Evolutionary conservation across 2,888 invertebrate species (phyloP).

Genomic region (Minunthozetes semirufus): DNA sequence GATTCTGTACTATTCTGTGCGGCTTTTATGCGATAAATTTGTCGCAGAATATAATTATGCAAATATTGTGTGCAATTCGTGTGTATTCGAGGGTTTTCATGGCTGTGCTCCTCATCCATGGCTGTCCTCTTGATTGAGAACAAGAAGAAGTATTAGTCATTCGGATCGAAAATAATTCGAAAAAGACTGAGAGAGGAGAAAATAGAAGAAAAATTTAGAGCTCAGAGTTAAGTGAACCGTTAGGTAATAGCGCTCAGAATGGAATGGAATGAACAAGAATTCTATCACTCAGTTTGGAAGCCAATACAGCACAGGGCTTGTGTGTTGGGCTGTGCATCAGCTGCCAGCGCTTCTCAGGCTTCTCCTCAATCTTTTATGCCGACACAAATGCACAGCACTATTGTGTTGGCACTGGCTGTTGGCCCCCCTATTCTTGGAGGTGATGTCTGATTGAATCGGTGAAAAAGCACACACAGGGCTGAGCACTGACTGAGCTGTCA

Average conservation of each 20-base stretch:
- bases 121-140: not conserved
- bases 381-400: not conserved
- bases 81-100: too few relatives aligned
- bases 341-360: not conserved
- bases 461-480: too few relatives aligned
- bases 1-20: too few relatives aligned
- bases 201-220: not conserved
- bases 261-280: constrained; percentile 2
- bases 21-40: too few relatives aligned
- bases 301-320: too few relatives aligned
- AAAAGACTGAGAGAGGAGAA: not conserved
- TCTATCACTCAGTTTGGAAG: not conserved
- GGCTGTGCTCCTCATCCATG: too few relatives aligned
- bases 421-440: not conserved
- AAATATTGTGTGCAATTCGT: too few relatives aligned
- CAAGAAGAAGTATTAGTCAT: not conserved
- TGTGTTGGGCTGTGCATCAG: not conserved
- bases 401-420: not conserved
- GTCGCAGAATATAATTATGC: too few relatives aligned
- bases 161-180: constrained; percentile 3
- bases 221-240: constrained; percentile 13
- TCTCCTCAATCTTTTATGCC: too few relatives aligned
- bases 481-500: not conserved
- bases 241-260: not conserved
- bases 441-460: constrained; percentile 18